A percentile compares a stretch with the other conserved stretches of the same genome.
phyloP scores from a whole-genome alignment of 1,140 invertebrate species.

The Aphelenchoides avenae region DNA sequence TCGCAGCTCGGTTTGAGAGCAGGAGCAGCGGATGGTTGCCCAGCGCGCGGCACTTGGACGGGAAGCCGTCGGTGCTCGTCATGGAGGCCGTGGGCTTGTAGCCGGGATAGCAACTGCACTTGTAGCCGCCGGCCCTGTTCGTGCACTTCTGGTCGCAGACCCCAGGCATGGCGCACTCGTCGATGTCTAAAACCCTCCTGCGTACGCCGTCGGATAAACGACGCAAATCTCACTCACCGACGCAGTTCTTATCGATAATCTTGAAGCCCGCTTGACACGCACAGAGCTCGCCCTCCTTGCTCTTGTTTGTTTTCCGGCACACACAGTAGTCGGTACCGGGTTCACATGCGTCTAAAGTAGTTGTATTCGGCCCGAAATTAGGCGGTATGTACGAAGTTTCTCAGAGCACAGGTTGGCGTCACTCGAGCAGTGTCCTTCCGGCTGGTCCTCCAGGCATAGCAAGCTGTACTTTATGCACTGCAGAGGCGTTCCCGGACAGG shows the following conservation, averaged over 20 bases:
- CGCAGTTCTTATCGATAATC: too few species aligned
- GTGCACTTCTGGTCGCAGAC: constrained; percentile 70
- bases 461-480: constrained; percentile 41
- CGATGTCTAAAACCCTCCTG: constrained; percentile 77
- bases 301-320: too few species aligned
- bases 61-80: constrained; percentile 7
- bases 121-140: constrained; percentile 62
- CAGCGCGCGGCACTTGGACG: constrained; percentile 49
- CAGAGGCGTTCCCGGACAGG: constrained; percentile 38
- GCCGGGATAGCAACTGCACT: constrained; percentile 80
- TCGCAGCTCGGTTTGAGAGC: constrained; percentile 53
- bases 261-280: too few species aligned
- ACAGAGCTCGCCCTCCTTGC: too few species aligned
- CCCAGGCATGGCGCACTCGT: constrained; percentile 80
- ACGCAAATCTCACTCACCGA: too few species aligned
- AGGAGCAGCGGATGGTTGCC: constrained; percentile 53
- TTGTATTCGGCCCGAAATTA: not conserved
- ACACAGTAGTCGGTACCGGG: not conserved
- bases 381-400: too few species aligned
- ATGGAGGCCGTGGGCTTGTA: constrained; percentile 74
- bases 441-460: too few species aligned
- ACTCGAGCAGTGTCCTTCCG: too few species aligned
- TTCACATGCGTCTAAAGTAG: not conserved
- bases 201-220: too few species aligned
- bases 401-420: constrained; percentile 49